phyloP scores from a whole-genome alignment of 2,113 vertebrate species.

The Neopipo cinnamomea region DNA sequence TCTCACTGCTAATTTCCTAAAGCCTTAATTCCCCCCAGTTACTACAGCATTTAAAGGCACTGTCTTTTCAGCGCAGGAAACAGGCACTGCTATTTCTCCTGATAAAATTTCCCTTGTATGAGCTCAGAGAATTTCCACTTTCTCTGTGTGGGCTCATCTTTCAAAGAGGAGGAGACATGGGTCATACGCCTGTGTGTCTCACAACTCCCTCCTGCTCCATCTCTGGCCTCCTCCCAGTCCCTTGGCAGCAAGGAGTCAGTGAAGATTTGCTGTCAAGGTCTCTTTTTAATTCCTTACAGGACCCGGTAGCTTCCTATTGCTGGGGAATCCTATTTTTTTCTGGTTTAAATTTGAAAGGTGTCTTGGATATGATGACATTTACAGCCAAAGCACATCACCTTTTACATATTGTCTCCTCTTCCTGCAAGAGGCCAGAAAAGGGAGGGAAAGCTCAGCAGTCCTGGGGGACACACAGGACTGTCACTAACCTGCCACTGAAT shows the following conservation, averaged over 20 bases:
- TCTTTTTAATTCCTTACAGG: neutral
- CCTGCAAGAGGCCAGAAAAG: neutral
- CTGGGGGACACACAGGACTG: neutral
- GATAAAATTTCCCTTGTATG: neutral
- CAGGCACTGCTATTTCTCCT: neutral
- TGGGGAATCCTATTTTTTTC: neutral
- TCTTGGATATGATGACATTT: conserved; percentile 10
- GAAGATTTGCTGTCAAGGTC: neutral
- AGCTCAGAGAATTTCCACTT: neutral
- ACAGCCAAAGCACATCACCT: neutral
- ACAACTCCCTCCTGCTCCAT: neutral
- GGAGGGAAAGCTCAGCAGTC: neutral
- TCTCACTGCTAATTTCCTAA: neutral
- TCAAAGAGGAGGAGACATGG: neutral
- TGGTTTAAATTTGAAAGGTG: neutral
- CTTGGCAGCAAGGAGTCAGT: neutral
- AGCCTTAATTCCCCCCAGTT: neutral
- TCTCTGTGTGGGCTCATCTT: conserved; percentile 11
- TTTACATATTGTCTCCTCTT: neutral
- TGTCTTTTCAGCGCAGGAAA: neutral
- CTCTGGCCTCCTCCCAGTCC: neutral
- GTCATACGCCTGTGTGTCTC: neutral
- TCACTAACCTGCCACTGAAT: rapidly evolving
- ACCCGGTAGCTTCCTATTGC: neutral
- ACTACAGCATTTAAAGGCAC: neutral